Base-by-base conservation (phyloP, 2,888 invertebrate species). In the Blastobasis adustella region DNA sequence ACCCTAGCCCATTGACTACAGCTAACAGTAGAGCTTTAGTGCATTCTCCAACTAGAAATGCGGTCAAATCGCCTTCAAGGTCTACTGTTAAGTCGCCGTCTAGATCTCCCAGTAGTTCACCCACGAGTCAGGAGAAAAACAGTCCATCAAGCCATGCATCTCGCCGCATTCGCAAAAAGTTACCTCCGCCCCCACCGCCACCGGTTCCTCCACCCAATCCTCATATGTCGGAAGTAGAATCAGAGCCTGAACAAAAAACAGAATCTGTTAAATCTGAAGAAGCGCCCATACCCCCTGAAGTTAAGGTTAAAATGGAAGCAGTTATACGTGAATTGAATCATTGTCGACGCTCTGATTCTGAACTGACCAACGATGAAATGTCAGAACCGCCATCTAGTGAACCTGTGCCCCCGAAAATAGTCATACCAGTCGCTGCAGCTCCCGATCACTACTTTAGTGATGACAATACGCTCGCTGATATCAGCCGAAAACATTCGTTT, bases 241-340 rank as follows among this genome's bases (percentile, higher is more conserved):
- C 45, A 45, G 49, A 49, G 23, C 9, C 23, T 49, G 5, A 57
- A 45, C 51, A 49, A 45, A 54, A 52, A 46, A 4, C 38, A 40
- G 49, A 51, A 44, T 40, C 45, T 10, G 42, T 49, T 3, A 47
- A 64, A 60, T 78, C 81, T 51, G 79, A 80, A 8, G 66, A 70
- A 43, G 74, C 72, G 58, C 78, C 84, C 49, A 83, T 91, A 52
- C 85, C 88, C 44, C 85, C 84, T 46, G 88, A 90, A 65, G 86
- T 91, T 0, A 91, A 91, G 69, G 80, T 87, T 47, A 91, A 90
- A 66, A 91, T 91, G 91, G 89, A 90, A 62, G 91, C 91, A 7
- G 91, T 92, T 37, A 91, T 91, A 54, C 84, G 87, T 46, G 91
- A 91, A 68, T 71, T 91, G 4, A 82, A 81, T 57, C 75, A 80